Percentiles rank a stretch among this genome's conserved stretches.
These are phyloP conservation scores for Drosophila merina DNA, from an alignment of 2,888 invertebrate species.

Conservation along the genomic window DNA sequence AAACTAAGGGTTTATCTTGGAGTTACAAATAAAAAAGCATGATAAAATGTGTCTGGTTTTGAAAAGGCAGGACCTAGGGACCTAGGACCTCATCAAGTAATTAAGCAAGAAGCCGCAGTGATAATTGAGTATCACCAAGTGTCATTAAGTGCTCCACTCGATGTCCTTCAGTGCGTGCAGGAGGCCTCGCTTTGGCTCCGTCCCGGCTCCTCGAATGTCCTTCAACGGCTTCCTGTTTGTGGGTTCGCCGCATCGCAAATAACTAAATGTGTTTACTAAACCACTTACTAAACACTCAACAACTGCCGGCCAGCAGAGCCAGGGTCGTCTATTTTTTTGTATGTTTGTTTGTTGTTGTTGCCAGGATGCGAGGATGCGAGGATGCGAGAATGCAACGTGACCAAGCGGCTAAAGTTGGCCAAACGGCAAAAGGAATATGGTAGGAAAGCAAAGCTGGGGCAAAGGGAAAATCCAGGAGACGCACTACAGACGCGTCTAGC, in stretches of 20 bases:
- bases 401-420: constrained; percentile 61
- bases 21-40: neutral
- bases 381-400: constrained; percentile 58
- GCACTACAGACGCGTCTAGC: constrained; percentile 69
- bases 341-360: constrained; percentile 20
- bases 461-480: constrained; percentile 30
- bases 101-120: constrained; percentile 66
- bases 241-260: constrained; percentile 68
- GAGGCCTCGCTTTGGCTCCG: constrained; percentile 11
- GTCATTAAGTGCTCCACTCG: constrained; percentile 68
- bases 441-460: constrained; percentile 12
- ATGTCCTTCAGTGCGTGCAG: constrained; percentile 30
- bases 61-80: neutral
- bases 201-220: neutral
- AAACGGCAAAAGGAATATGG: constrained; percentile 41
- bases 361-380: constrained; percentile 37
- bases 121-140: constrained; percentile 77
- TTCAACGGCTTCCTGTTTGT: constrained; percentile 26
- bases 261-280: constrained; percentile 79
- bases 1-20: neutral
- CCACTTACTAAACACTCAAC: constrained; percentile 79
- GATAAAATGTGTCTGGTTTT: neutral
- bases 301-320: constrained; percentile 49
- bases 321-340: constrained; percentile 16
- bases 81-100: constrained; percentile 55